Conservation (phyloP, 2,888 invertebrate genomes). For the Mystacides longicornis region DNA sequence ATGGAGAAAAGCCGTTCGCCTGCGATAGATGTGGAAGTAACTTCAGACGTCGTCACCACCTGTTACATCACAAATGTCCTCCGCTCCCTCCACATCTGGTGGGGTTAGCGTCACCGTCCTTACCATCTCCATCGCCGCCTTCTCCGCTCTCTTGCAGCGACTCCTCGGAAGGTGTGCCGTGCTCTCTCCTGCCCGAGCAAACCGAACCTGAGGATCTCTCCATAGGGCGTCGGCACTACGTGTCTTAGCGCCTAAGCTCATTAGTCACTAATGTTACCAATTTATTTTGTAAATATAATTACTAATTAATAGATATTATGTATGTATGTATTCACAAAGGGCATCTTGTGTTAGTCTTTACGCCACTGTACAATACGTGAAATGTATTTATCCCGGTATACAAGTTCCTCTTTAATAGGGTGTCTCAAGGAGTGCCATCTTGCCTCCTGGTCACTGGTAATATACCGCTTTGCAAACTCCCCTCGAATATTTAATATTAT, state of each 20-base stretch:
- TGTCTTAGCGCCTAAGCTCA: constrained; percentile 37
- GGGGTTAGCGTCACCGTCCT: constrained; percentile 34
- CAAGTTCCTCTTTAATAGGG: constrained; percentile 64
- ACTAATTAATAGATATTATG: constrained; percentile 23
- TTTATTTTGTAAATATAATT: constrained; percentile 6
- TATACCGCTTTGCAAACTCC: constrained; percentile 17
- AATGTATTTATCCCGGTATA: constrained; percentile 52
- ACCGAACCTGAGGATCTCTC: constrained; percentile 89
- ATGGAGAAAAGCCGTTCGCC: constrained; percentile 82
- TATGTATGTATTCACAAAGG: constrained; percentile 29
- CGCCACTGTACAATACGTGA: constrained; percentile 25
- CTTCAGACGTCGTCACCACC: constrained; percentile 79
- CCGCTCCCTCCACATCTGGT: constrained; percentile 37
- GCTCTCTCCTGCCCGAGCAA: constrained; percentile 59
- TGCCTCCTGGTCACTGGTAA: constrained; percentile 16
- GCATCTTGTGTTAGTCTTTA: constrained; percentile 15
- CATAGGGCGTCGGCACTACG: constrained; percentile 52
- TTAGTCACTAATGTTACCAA: background rate
- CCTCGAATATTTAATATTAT: constrained; percentile 2
- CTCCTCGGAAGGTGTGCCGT: constrained; percentile 32
- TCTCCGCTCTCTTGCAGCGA: constrained; percentile 41
- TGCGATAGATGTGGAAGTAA: constrained; percentile 72
- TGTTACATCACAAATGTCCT: constrained; percentile 75
- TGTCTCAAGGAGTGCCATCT: constrained; percentile 27
- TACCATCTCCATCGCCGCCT: constrained; percentile 37